These are phyloP conservation scores for Eumeta japonica DNA, from an alignment of 1,140 invertebrate species.

Conservation along the genomic window DNA sequence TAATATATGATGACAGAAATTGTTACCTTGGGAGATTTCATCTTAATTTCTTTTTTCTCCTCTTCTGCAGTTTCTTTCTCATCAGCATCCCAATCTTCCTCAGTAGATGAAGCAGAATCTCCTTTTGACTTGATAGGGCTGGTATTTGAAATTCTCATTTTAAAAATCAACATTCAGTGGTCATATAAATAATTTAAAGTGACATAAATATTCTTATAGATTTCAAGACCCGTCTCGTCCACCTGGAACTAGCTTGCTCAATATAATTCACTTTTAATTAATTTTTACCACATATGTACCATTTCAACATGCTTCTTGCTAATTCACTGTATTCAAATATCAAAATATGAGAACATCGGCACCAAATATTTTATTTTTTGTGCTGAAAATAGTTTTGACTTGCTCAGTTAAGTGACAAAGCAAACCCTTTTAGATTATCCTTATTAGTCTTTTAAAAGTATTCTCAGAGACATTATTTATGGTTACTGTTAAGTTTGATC, in stretches of 20 bases:
- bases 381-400: too few species aligned
- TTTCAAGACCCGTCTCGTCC: too few species aligned
- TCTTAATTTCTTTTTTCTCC: conserved; percentile 43
- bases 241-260: too few species aligned
- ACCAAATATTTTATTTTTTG: too few species aligned
- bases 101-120: conserved; percentile 48
- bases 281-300: background rate
- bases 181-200: conserved; percentile 4
- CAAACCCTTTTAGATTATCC: too few species aligned
- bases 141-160: conserved; percentile 12
- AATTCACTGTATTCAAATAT: background rate
- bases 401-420: too few species aligned
- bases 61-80: conserved; percentile 42
- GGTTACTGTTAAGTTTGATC: too few species aligned
- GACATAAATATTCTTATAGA: background rate
- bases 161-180: background rate
- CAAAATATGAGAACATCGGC: too few species aligned
- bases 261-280: conserved; percentile 4
- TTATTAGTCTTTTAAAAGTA: too few species aligned
- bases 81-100: conserved; percentile 53
- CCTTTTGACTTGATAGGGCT: conserved; percentile 51
- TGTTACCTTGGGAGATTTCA: conserved; percentile 43
- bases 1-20: conserved; percentile 2
- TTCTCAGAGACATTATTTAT: too few species aligned
- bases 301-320: background rate